A percentile compares a stretch with the other conserved stretches of the same genome.
These are phyloP conservation scores for Galaxias olidus DNA, from an alignment of 2,797 vertebrate genomes.

Conservation along the genomic window DNA sequence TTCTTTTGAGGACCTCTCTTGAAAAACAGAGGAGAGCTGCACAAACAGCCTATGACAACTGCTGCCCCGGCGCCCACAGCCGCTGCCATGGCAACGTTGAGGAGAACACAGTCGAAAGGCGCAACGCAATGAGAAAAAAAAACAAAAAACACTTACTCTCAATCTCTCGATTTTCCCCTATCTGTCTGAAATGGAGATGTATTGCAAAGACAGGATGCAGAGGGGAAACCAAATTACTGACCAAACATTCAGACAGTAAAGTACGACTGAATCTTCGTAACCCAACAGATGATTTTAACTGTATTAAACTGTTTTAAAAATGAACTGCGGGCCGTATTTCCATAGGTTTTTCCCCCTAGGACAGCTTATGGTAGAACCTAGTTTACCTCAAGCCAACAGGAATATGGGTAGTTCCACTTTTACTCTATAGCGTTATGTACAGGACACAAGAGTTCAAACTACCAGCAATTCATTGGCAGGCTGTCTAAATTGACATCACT, in stretches of 20 bases:
- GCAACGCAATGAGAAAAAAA: slow-evolving; percentile 48
- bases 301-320: neutral
- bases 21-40: slow-evolving; percentile 66
- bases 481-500: too few relatives aligned
- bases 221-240: neutral
- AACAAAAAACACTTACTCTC: slow-evolving; percentile 44
- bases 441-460: too few relatives aligned
- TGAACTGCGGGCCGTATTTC: too few relatives aligned
- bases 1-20: slow-evolving; percentile 70
- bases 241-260: too few relatives aligned
- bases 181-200: slow-evolving; percentile 42
- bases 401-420: too few relatives aligned
- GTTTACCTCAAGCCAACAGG: too few relatives aligned
- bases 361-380: too few relatives aligned
- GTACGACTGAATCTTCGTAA: neutral
- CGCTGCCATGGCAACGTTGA: slow-evolving; percentile 79
- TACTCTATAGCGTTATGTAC: too few relatives aligned
- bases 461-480: too few relatives aligned
- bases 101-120: slow-evolving; percentile 59
- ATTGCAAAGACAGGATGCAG: slow-evolving; percentile 15
- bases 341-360: too few relatives aligned
- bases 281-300: neutral
- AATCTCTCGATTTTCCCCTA: slow-evolving; percentile 33
- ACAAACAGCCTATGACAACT: slow-evolving; percentile 80
- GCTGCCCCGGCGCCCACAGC: slow-evolving; percentile 66